Evolutionary conservation across 2,113 vertebrate genomes (phyloP).

Genomic region (Callionymus lyra): DNA sequence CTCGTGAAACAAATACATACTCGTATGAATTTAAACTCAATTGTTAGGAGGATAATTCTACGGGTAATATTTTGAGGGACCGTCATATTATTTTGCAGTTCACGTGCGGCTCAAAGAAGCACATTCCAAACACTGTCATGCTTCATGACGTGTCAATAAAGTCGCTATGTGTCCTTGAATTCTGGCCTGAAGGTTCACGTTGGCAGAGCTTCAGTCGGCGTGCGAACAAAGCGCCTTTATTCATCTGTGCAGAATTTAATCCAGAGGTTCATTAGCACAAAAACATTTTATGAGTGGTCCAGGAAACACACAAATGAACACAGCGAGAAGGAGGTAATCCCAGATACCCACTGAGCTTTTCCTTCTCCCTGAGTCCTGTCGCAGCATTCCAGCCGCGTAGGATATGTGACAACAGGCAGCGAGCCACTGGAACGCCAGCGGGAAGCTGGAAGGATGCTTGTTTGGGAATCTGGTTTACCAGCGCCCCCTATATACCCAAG

Average conservation of each 20-base stretch:
- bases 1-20: no score
- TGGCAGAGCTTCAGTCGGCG: conserved; percentile 19
- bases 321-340: conserved; percentile 31
- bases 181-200: conserved; percentile 17
- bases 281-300: conserved; percentile 29
- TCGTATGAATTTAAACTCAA: no score
- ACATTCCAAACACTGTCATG: no score
- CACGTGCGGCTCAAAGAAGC: no score
- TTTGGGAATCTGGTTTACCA: neutral
- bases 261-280: conserved; percentile 52
- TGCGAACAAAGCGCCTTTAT: conserved; percentile 44
- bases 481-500: no score
- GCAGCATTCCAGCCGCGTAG: conserved; percentile 30
- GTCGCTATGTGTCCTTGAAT: conserved; percentile 4
- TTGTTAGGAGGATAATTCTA: no score
- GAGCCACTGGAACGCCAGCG: conserved; percentile 26
- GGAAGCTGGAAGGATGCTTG: conserved; percentile 27
- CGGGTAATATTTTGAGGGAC: no score
- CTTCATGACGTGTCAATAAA: no score
- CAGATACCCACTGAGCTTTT: conserved; percentile 21
- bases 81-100: no score
- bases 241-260: conserved; percentile 56
- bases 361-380: conserved; percentile 15
- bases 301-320: conserved; percentile 27
- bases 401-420: conserved; percentile 38